Evolutionary conservation across 2,113 vertebrate genomes (phyloP).

Genomic region (Percina caprodes): DNA sequence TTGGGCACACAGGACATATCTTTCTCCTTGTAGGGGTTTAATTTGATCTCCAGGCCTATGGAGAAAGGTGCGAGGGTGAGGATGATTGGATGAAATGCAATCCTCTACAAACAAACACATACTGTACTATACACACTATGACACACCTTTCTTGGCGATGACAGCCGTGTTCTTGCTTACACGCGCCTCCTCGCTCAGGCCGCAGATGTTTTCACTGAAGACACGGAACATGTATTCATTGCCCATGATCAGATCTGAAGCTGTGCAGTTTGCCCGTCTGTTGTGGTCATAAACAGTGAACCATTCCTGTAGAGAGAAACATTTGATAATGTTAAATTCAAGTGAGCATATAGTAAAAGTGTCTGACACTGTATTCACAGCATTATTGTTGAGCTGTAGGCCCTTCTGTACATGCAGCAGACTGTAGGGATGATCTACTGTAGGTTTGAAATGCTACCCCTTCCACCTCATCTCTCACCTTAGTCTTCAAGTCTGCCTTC

Average conservation of each 20-base stretch:
- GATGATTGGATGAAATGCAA: not conserved
- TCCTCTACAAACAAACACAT: not conserved
- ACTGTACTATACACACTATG: not conserved
- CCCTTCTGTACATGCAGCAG: not conserved
- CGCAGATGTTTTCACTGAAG: slow-evolving; percentile 90
- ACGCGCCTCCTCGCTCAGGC: slow-evolving; percentile 84
- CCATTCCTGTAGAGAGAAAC: slow-evolving; percentile 85
- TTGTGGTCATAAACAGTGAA: slow-evolving; percentile 91
- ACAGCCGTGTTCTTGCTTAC: slow-evolving; percentile 88
- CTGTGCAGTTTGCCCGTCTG: slow-evolving; percentile 85
- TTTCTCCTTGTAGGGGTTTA: slow-evolving; percentile 82
- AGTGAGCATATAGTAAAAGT: not conserved
- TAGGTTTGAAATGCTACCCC: not conserved
- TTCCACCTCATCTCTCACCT: slow-evolving; percentile 77
- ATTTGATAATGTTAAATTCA: too few species aligned
- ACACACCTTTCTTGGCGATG: slow-evolving; percentile 87
- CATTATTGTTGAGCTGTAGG: not conserved
- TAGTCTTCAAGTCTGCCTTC: slow-evolving; percentile 94
- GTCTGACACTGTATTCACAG: not conserved
- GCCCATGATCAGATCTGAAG: slow-evolving; percentile 91
- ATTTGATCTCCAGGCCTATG: slow-evolving; percentile 81
- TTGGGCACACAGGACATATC: slow-evolving; percentile 86
- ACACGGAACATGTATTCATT: slow-evolving; percentile 92
- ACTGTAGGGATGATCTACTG: not conserved
- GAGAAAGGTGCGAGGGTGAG: not conserved